phyloP scores from a whole-genome alignment of 2,113 vertebrate species.

The Suncus etruscus region DNA sequence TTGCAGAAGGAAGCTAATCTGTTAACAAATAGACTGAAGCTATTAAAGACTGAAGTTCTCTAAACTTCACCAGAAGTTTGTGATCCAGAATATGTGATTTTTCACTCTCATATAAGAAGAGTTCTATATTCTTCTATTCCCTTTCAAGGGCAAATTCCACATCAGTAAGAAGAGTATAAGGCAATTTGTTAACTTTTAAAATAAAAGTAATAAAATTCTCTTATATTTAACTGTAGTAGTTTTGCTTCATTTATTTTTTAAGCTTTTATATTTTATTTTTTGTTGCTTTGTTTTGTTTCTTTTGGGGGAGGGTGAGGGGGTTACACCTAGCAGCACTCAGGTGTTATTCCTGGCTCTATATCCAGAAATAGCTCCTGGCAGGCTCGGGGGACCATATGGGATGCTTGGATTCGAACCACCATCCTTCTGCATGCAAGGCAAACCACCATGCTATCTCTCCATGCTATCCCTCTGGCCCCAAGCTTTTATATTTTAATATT shows the following conservation, averaged over 20 bases:
- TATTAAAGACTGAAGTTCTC: neutral
- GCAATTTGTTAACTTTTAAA: neutral
- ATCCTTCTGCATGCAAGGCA: too few species aligned
- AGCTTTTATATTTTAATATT: too few species aligned
- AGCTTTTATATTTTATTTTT: conserved; percentile 16
- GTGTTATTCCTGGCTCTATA: too few species aligned
- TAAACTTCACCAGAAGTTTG: neutral
- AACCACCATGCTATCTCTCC: too few species aligned
- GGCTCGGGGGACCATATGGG: too few species aligned
- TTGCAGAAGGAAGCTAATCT: neutral
- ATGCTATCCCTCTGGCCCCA: too few species aligned
- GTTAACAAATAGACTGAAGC: neutral
- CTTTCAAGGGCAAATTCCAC: neutral
- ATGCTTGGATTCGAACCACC: too few species aligned
- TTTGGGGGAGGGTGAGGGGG: too few species aligned
- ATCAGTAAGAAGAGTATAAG: neutral
- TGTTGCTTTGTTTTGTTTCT: too few species aligned
- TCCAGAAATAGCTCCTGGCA: too few species aligned
- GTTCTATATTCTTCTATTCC: neutral
- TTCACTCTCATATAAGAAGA: neutral
- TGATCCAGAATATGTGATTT: neutral
- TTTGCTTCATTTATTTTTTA: neutral
- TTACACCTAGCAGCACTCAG: too few species aligned
- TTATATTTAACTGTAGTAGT: neutral
- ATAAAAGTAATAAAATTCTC: neutral